Evolutionary conservation across 2,113 vertebrate species (phyloP).

Genomic region (Chiloscyllium plagiosum): DNA sequence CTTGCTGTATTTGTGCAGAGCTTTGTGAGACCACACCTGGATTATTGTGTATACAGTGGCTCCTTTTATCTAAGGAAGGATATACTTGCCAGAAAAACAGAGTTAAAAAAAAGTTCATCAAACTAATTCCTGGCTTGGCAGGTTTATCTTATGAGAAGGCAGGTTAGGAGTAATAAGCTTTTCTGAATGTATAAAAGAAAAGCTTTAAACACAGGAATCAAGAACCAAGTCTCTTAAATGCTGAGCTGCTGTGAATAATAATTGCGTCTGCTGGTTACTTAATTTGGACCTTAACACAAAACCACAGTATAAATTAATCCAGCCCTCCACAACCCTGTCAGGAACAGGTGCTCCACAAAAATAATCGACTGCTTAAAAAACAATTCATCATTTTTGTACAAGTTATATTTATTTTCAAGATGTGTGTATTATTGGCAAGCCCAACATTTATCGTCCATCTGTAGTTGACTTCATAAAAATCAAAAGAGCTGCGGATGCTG

Average conservation of each 20-base stretch:
- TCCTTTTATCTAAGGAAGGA: too few species aligned
- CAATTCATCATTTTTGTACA: background rate
- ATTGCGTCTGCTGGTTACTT: background rate
- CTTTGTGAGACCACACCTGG: too few species aligned
- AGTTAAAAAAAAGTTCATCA: too few species aligned
- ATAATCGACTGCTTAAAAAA: background rate
- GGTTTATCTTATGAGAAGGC: too few species aligned
- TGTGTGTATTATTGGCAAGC: background rate
- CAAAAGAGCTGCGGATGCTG: too few species aligned
- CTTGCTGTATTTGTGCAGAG: too few species aligned
- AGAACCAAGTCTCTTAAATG: background rate
- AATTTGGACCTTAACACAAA: background rate
- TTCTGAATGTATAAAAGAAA: background rate
- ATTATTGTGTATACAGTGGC: too few species aligned
- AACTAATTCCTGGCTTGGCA: too few species aligned
- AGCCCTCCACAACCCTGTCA: background rate
- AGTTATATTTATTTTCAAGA: background rate
- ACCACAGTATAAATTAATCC: background rate
- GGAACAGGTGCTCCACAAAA: background rate
- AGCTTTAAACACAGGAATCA: background rate
- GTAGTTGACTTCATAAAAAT: too few species aligned
- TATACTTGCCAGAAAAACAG: too few species aligned
- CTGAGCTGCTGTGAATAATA: background rate
- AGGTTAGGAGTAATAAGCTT: too few species aligned
- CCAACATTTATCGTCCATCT: background rate